Conservation (phyloP, 2,797 vertebrate species). For the Graptemys geographica region DNA sequence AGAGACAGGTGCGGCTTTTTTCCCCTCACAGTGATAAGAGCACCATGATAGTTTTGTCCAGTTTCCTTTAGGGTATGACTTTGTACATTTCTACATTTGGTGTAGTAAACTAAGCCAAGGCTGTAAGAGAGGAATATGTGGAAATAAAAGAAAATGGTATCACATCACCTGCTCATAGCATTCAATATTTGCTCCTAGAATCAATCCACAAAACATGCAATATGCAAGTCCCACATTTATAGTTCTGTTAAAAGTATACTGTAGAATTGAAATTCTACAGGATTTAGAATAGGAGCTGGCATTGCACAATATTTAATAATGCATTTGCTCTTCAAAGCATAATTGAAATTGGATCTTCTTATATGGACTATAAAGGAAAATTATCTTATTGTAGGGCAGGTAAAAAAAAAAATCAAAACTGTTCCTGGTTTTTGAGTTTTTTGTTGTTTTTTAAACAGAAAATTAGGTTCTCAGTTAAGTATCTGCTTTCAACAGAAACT, state of each 20-base stretch:
- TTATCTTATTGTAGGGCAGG: not conserved
- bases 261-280: not conserved
- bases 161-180: not conserved
- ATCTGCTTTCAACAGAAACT: not conserved
- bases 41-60: not conserved
- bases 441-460: slow-evolving; percentile 23
- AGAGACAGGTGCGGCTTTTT: not conserved
- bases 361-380: not conserved
- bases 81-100: not conserved
- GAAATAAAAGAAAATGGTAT: not conserved
- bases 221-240: accelerated
- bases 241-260: not conserved
- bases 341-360: not conserved
- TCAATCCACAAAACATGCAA: not conserved
- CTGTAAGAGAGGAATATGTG: not conserved
- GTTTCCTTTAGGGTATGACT: not conserved
- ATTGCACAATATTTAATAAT: not conserved
- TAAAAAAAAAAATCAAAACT: not conserved
- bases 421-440: not conserved
- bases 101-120: not conserved
- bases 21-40: not conserved
- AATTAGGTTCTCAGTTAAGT: not conserved
- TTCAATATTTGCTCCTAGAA: not conserved
- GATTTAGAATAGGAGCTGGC: not conserved
- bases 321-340: not conserved